Percentiles rank a stretch among this genome's conserved stretches.
Conservation (phyloP, 2,797 vertebrate species). For the Alca torda region DNA sequence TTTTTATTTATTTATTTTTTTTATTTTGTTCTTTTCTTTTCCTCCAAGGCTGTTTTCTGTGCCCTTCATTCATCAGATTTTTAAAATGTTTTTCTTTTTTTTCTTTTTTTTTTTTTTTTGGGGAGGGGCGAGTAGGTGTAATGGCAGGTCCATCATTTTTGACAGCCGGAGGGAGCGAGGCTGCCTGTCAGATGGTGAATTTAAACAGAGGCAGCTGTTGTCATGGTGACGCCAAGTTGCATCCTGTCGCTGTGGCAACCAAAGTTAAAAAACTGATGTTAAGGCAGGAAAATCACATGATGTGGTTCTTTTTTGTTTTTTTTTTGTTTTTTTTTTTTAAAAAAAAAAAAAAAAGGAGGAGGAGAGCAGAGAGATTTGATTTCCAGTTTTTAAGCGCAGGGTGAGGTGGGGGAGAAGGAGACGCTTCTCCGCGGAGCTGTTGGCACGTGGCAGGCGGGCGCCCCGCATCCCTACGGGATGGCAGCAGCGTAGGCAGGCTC, state of each 20-base stretch:
- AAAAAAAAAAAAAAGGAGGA: neutral
- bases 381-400: slow-evolving; percentile 27
- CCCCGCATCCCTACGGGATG: neutral
- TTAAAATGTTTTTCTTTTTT: neutral
- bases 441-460: neutral
- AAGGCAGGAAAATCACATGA: slow-evolving; percentile 74
- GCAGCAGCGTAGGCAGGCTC: neutral
- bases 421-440: neutral
- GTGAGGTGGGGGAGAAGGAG: slow-evolving; percentile 33
- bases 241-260: slow-evolving; percentile 80
- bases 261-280: slow-evolving; percentile 82
- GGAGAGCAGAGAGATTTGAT: slow-evolving; percentile 32
- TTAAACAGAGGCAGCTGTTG: slow-evolving; percentile 82
- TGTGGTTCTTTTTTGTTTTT: slow-evolving; percentile 64
- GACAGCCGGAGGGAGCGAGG: slow-evolving; percentile 56
- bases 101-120: neutral
- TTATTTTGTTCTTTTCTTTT: neutral
- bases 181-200: slow-evolving; percentile 82
- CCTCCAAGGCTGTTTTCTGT: slow-evolving; percentile 32
- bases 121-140: slow-evolving; percentile 68
- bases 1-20: too few species aligned
- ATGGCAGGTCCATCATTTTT: slow-evolving; percentile 70
- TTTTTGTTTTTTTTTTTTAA: neutral
- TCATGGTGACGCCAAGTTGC: slow-evolving; percentile 81
- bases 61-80: slow-evolving; percentile 72